These are phyloP conservation scores for Pseudomyrmex flavicornis DNA, from an alignment of 1,140 invertebrate species.

Conservation along the genomic window DNA sequence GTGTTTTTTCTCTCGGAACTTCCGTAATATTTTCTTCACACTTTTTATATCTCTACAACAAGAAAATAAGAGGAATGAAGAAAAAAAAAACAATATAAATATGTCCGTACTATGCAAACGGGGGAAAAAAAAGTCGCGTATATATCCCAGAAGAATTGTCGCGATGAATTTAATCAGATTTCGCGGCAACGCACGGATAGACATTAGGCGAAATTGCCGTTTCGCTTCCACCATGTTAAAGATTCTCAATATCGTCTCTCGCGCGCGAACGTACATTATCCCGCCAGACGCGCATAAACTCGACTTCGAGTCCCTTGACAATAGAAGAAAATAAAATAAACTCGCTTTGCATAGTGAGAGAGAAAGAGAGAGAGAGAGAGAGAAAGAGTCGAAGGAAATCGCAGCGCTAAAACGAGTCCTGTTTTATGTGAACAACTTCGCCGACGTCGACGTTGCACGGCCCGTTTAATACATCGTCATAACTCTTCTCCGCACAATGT, in stretches of 20 bases:
- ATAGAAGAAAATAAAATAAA: conserved; percentile 3
- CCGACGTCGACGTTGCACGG: neutral
- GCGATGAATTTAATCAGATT: neutral
- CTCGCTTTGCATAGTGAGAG: neutral
- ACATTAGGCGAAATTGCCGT: neutral
- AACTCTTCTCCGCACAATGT: conserved; percentile 29
- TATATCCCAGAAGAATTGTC: neutral
- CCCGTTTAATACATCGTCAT: conserved; percentile 44
- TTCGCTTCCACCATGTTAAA: neutral
- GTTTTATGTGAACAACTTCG: conserved; percentile 31
- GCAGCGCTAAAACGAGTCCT: neutral
- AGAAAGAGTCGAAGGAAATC: neutral
- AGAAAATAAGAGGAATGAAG: neutral
- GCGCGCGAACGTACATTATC: neutral
- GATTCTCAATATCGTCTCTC: neutral
- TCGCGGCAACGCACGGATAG: neutral
- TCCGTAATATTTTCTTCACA: neutral
- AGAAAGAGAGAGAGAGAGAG: neutral
- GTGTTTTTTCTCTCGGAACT: neutral
- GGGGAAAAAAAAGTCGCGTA: neutral
- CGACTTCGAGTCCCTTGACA: neutral
- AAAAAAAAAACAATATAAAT: neutral
- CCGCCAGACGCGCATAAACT: neutral
- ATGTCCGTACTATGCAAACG: neutral
- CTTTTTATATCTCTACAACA: neutral